Conservation (phyloP, 1,140 invertebrate species). For the Pseudomyrmex sp. region DNA sequence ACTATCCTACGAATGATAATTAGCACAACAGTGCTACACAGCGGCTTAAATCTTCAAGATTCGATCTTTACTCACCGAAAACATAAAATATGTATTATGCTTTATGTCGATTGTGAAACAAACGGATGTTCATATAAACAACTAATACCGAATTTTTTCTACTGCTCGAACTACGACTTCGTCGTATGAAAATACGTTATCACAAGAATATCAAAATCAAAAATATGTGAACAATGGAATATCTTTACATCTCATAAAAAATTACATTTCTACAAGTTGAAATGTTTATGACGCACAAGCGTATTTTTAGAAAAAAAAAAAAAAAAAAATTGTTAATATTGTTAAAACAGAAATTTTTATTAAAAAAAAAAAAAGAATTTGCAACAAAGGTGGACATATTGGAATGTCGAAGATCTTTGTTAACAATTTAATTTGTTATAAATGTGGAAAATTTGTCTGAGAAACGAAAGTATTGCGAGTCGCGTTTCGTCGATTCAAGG, state of each 20-base stretch:
- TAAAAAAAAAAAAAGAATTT: too few relatives aligned
- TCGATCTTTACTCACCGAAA: slow-evolving; percentile 46
- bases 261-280: neutral
- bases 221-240: too few relatives aligned
- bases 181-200: neutral
- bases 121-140: slow-evolving; percentile 3
- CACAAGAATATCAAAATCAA: slow-evolving; percentile 11
- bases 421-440: too few relatives aligned
- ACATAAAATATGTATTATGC: neutral
- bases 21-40: slow-evolving; percentile 61
- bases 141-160: neutral
- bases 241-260: neutral
- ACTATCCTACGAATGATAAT: slow-evolving; percentile 55
- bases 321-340: too few relatives aligned
- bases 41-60: slow-evolving; percentile 64
- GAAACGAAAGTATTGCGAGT: neutral
- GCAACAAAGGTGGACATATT: too few relatives aligned
- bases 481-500: neutral
- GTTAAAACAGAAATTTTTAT: too few relatives aligned
- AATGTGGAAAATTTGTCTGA: neutral
- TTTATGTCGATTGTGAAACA: slow-evolving; percentile 2
- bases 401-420: too few relatives aligned
- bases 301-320: too few relatives aligned
- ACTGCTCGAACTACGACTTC: neutral
- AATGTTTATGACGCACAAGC: neutral